Base-by-base conservation (phyloP, 2,113 vertebrate species). In the Tinamus guttatus region DNA sequence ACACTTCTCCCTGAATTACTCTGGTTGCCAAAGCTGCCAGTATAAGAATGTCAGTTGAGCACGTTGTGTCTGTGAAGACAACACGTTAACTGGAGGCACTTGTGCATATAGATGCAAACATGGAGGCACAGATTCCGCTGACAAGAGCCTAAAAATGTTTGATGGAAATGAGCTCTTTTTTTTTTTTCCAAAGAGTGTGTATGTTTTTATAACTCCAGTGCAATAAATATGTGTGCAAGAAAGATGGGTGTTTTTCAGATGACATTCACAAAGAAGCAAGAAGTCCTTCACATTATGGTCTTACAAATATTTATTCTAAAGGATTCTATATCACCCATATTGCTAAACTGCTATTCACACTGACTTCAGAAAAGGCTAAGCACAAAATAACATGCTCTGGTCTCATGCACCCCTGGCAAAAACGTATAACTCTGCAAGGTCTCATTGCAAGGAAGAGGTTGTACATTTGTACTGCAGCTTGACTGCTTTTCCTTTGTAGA, bases 121-220 rank as follows among this genome's bases (percentile, higher is more conserved):
- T 43, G 8, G 6, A 60, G 16, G 7, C 19, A 51, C 56, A 52
- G 19, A 71, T 47, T 89, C 19, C 9, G 9, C 1, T 14, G 38
- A 3, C 11, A 64, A 22, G 4, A 3, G 34, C 25, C 76, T 47
- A 28, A 54, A 64, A 22, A 6, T 79, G 3, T 51, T 68, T 13
- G 2, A 43, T 64, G 12, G 64, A 91, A 89, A 76, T 51, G 2
- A 79, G 11, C 40, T 83, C 3, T 9, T 20, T 2, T 6, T 62
- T 10, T 21, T 2, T 5, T 58, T 83, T 76, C 3, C 2, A 0
- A 47, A 63, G 45, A 52, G 25, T 18, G 65, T 18, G 65, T 0
- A 0, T n/a, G 25, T 64, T 87, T 91, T 20, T 40, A 5, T 68
- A 51, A 64, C 16, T 3, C 65, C 52, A 38, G 11, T 67, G 5